A percentile compares a stretch with the other conserved stretches of the same genome.
Evolutionary conservation across 2,888 invertebrate species (phyloP).

Genomic region (Syritta pipiens): DNA sequence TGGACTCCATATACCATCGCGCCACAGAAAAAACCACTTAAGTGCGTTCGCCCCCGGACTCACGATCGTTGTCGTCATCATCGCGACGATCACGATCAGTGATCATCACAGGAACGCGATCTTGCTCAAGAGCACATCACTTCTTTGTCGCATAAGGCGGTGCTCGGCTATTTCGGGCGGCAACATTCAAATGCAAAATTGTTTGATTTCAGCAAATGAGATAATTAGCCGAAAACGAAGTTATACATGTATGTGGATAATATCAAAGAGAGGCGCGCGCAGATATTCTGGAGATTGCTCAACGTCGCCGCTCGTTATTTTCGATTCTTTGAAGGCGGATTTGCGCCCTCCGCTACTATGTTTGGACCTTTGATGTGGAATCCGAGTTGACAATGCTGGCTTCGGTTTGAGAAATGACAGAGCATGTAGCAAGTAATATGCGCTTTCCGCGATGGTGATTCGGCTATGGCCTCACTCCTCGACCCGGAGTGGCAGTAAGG

Average conservation of each 20-base stretch:
- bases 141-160: constrained; percentile 30
- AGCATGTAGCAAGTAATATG: constrained; percentile 58
- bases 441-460: constrained; percentile 53
- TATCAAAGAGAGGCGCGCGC: constrained; percentile 56
- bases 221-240: constrained; percentile 69
- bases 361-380: constrained; percentile 63
- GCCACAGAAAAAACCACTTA: constrained; percentile 47
- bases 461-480: constrained; percentile 15
- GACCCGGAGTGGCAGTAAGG: background rate
- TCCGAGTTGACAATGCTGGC: constrained; percentile 57
- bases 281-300: background rate
- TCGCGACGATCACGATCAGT: constrained; percentile 37
- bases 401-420: constrained; percentile 51
- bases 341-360: constrained; percentile 1
- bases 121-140: too few relatives aligned
- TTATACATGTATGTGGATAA: too few relatives aligned
- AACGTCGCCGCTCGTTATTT: constrained; percentile 61
- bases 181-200: constrained; percentile 50
- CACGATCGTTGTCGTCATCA: constrained; percentile 27
- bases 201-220: constrained; percentile 69
- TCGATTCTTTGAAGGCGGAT: constrained; percentile 44
- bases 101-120: constrained; percentile 12
- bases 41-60: constrained; percentile 43
- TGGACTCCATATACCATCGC: constrained; percentile 45
- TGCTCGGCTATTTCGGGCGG: constrained; percentile 44